Percentiles rank a stretch among this genome's conserved stretches.
Evolutionary conservation across 2,113 vertebrate genomes (phyloP).

Genomic region (Aramus guarauna): DNA sequence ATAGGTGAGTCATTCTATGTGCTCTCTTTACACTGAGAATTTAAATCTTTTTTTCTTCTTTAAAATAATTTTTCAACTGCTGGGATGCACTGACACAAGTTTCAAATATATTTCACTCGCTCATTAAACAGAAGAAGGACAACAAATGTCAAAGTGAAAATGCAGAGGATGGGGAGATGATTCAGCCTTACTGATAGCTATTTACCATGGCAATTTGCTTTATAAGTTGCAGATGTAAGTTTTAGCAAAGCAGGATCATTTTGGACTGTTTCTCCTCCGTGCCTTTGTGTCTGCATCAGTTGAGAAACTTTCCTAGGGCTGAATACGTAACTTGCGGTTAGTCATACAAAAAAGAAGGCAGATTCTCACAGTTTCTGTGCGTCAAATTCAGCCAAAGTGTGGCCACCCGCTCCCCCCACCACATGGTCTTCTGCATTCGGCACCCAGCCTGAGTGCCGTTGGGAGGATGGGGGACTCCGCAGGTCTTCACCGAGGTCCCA

Average conservation of each 20-base stretch:
- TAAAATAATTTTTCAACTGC: slow-evolving; percentile 8
- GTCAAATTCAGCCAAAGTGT: background rate
- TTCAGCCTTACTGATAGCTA: slow-evolving; percentile 39
- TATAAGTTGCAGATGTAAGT: slow-evolving; percentile 39
- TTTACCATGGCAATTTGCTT: slow-evolving; percentile 39
- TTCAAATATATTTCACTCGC: background rate
- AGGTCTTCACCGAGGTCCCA: background rate
- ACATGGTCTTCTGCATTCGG: background rate
- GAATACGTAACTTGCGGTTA: background rate
- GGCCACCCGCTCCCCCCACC: background rate
- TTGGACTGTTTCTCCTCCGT: background rate
- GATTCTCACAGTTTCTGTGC: background rate
- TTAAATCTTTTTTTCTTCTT: background rate
- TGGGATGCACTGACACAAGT: background rate
- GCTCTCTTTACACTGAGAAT: background rate
- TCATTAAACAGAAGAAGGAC: slow-evolving; percentile 41
- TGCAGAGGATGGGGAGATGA: slow-evolving; percentile 59
- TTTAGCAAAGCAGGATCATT: background rate
- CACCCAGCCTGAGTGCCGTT: background rate
- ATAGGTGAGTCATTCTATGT: background rate
- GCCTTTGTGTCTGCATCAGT: background rate
- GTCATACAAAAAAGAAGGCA: background rate
- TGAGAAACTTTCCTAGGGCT: background rate
- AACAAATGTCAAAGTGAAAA: slow-evolving; percentile 57
- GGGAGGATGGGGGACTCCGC: background rate